phyloP scores from a whole-genome alignment of 1,140 invertebrate genomes.

The Atta colombica region DNA sequence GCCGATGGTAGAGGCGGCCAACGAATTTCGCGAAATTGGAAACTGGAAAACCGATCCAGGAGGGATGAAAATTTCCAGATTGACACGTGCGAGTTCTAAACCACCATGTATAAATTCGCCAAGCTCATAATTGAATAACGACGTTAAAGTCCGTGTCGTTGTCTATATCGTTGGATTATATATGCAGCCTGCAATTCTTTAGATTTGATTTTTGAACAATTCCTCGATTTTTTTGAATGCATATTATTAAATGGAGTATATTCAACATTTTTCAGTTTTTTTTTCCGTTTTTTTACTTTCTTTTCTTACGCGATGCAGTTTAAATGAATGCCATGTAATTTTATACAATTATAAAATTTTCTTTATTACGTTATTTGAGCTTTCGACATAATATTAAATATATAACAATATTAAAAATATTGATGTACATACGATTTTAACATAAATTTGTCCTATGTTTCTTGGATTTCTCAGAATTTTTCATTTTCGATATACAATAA shows the following conservation, averaged over 20 bases:
- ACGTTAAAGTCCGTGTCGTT: slow-evolving; percentile 36
- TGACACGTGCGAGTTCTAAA: slow-evolving; percentile 56
- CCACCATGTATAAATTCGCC: slow-evolving; percentile 51
- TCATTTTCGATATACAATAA: background rate
- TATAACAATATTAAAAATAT: background rate
- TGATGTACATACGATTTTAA: background rate
- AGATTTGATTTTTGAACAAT: background rate
- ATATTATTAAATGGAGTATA: background rate
- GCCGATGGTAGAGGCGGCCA: slow-evolving; percentile 18
- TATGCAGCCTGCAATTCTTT: slow-evolving; percentile 47
- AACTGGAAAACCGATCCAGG: slow-evolving; percentile 57
- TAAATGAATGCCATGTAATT: background rate
- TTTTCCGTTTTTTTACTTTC: background rate
- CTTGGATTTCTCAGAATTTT: background rate
- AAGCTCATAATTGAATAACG: slow-evolving; percentile 54
- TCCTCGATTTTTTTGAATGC: background rate
- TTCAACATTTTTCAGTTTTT: background rate
- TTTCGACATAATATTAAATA: background rate
- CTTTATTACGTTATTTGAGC: background rate
- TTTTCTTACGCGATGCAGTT: background rate
- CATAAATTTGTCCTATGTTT: background rate
- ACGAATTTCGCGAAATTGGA: slow-evolving; percentile 65
- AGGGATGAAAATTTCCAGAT: slow-evolving; percentile 63
- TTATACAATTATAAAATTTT: background rate
- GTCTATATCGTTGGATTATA: background rate